Percentiles rank a stretch among this genome's conserved stretches.
These are phyloP conservation scores for Diploptera punctata DNA, from an alignment of 2,888 invertebrate genomes.

Conservation along the genomic window DNA sequence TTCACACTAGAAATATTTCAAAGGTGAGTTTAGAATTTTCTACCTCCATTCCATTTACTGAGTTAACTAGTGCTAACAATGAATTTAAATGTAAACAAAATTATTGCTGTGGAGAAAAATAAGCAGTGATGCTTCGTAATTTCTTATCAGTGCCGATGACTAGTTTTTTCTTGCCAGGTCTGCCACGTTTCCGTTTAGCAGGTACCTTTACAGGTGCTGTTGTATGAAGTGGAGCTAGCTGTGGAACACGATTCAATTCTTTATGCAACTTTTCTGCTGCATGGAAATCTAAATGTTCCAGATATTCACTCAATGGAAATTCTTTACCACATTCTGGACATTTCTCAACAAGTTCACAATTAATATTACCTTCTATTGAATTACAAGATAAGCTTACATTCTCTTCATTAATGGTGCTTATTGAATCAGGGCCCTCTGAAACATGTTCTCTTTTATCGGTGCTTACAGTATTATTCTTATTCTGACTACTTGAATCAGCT, in stretches of 20 bases:
- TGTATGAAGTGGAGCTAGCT: background rate
- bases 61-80: no score
- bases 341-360: background rate
- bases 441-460: background rate
- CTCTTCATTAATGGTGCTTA: background rate
- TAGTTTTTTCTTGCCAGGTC: constrained; percentile 17
- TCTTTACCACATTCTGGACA: constrained; percentile 75
- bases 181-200: constrained; percentile 35
- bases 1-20: no score
- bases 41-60: no score
- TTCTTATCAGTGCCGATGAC: constrained; percentile 39
- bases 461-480: no score
- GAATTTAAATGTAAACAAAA: no score
- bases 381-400: no score
- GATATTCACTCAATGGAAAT: constrained; percentile 65
- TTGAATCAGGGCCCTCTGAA: background rate
- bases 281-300: constrained; percentile 86
- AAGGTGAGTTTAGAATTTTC: no score
- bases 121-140: constrained; percentile 45
- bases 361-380: no score
- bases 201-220: constrained; percentile 12
- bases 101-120: constrained; percentile 46
- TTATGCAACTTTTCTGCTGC: constrained; percentile 78
- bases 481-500: no score
- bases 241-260: constrained; percentile 60